Evolutionary conservation across 2,888 invertebrate genomes (phyloP).

Genomic region (Rhagophthalmus giganteus): DNA sequence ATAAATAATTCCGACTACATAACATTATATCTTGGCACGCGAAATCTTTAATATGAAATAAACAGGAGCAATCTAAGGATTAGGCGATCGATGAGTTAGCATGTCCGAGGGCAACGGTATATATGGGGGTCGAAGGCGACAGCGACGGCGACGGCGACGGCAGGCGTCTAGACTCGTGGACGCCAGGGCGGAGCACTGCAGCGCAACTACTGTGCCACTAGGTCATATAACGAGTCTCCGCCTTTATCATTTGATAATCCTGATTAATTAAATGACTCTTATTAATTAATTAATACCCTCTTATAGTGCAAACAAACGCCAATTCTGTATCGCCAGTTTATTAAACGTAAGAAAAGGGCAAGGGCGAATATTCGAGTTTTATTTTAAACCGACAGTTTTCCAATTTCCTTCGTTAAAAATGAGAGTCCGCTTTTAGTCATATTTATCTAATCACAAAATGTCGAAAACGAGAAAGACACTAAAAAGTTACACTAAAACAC

Average conservation of each 20-base stretch:
- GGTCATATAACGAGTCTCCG: conserved; percentile 37
- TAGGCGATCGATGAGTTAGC: conserved; percentile 39
- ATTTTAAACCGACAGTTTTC: too few relatives aligned
- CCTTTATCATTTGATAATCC: background rate
- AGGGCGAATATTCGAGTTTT: too few relatives aligned
- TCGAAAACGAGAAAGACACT: too few relatives aligned
- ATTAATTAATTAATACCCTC: conserved; percentile 4
- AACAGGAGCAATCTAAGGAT: conserved; percentile 13
- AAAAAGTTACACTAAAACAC: too few relatives aligned
- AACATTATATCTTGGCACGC: background rate
- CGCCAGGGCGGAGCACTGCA: conserved; percentile 48
- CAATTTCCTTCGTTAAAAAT: too few relatives aligned
- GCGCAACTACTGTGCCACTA: conserved; percentile 44
- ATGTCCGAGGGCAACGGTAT: conserved; percentile 44
- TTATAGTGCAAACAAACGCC: too few relatives aligned
- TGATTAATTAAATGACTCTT: conserved; percentile 3
- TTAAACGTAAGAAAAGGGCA: too few relatives aligned
- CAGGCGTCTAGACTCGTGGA: conserved; percentile 52
- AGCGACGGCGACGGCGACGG: conserved; percentile 46
- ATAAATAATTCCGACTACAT: too few relatives aligned
- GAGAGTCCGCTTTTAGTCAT: too few relatives aligned
- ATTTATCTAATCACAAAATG: too few relatives aligned
- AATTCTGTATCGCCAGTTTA: too few relatives aligned
- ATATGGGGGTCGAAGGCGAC: too few relatives aligned
- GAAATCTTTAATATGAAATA: conserved; percentile 5